phyloP scores from a whole-genome alignment of 2,888 invertebrate species.

The Choreutis nemorana region DNA sequence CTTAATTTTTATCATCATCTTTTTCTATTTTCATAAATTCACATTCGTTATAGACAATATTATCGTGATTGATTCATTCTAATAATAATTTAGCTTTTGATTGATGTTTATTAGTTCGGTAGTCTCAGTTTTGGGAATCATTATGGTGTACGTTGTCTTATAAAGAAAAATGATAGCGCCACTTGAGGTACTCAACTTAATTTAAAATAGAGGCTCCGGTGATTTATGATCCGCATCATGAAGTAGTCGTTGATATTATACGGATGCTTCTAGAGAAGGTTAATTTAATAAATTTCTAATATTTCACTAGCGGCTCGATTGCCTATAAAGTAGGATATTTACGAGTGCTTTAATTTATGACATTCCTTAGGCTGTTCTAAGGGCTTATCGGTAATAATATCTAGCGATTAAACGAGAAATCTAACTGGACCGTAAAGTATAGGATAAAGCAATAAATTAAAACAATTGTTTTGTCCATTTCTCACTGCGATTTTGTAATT shows the following conservation, averaged over 20 bases:
- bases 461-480: constrained; percentile 43
- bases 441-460: constrained; percentile 33
- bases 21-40: constrained; percentile 59
- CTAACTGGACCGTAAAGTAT: constrained; percentile 28
- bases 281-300: constrained; percentile 31
- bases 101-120: constrained; percentile 65
- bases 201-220: constrained; percentile 47
- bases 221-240: constrained; percentile 42
- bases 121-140: constrained; percentile 61
- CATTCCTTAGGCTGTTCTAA: constrained; percentile 5
- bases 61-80: constrained; percentile 59
- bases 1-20: constrained; percentile 55
- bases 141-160: constrained; percentile 51
- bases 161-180: constrained; percentile 56
- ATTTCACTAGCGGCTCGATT: constrained; percentile 14
- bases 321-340: constrained; percentile 13
- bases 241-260: constrained; percentile 29
- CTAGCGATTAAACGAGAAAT: constrained; percentile 13
- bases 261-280: constrained; percentile 26
- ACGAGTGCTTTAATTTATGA: constrained; percentile 14
- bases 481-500: too few species aligned
- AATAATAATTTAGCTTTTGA: constrained; percentile 54
- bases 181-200: constrained; percentile 57
- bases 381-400: constrained; percentile 4
- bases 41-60: constrained; percentile 60